Evolutionary conservation across 1,140 invertebrate species (phyloP).

Genomic region (Pachyrhynchus sulphureomaculatus): DNA sequence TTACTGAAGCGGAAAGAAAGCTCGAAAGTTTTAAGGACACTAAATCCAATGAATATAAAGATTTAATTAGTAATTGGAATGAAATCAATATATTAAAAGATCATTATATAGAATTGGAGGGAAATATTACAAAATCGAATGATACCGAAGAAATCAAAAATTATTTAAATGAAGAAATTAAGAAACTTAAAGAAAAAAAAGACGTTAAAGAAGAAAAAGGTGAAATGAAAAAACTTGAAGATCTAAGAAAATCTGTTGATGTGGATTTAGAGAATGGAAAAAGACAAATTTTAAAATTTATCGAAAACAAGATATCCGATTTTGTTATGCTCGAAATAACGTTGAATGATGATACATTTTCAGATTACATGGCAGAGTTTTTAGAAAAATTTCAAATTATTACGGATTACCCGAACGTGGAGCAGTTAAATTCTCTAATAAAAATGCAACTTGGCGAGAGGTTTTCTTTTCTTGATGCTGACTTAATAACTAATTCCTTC

Average conservation of each 20-base stretch:
- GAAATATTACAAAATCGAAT: too few relatives aligned
- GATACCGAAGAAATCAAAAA: too few relatives aligned
- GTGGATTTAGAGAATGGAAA: neutral
- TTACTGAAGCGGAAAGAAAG: too few relatives aligned
- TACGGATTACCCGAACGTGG: conserved; percentile 3
- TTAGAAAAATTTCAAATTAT: conserved; percentile 5
- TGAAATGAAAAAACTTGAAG: neutral
- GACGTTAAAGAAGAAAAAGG: too few relatives aligned
- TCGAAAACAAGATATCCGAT: neutral
- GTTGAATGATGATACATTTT: neutral
- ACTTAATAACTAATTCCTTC: conserved; percentile 10
- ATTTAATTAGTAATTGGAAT: too few relatives aligned
- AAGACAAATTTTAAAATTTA: neutral
- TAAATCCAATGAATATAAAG: too few relatives aligned
- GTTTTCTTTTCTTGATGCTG: conserved; percentile 13
- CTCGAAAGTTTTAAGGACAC: too few relatives aligned
- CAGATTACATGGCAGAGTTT: conserved; percentile 1
- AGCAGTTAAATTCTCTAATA: neutral
- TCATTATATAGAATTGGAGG: too few relatives aligned
- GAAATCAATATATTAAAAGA: too few relatives aligned
- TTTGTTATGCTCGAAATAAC: neutral
- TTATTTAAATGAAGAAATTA: too few relatives aligned
- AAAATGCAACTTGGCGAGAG: conserved; percentile 3
- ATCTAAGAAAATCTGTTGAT: neutral
- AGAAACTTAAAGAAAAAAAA: too few relatives aligned